Evolutionary conservation across 2,797 vertebrate genomes (phyloP).

Genomic region (Leucoraja ocellata): DNA sequence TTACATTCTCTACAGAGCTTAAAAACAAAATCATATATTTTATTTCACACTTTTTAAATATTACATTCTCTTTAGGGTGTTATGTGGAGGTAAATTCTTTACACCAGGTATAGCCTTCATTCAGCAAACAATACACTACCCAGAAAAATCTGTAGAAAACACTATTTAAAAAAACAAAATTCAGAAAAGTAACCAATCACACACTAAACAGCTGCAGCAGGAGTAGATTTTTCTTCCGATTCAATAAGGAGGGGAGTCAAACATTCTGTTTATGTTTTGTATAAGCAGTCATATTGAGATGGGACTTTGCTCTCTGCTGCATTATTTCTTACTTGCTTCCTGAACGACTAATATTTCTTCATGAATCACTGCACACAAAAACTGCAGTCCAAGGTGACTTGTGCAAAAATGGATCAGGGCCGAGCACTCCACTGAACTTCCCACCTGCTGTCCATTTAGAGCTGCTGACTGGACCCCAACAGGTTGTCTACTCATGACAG

Average conservation of each 20-base stretch:
- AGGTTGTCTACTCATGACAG: slow-evolving; percentile 72
- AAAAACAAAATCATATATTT: slow-evolving; percentile 58
- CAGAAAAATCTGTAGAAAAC: too few species aligned
- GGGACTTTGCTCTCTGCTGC: slow-evolving; percentile 66
- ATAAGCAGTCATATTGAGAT: slow-evolving; percentile 51
- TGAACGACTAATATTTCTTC: slow-evolving; percentile 65
- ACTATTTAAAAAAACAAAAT: too few species aligned
- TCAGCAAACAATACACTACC: too few species aligned
- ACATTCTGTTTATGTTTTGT: slow-evolving; percentile 65
- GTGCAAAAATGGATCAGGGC: slow-evolving; percentile 74
- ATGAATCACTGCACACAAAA: slow-evolving; percentile 59
- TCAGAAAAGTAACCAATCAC: too few species aligned
- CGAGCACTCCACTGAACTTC: slow-evolving; percentile 48
- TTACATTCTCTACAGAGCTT: slow-evolving; percentile 74
- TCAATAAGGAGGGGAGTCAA: too few species aligned
- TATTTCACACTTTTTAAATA: slow-evolving; percentile 50
- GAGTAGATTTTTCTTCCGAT: too few species aligned
- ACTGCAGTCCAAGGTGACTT: slow-evolving; percentile 82
- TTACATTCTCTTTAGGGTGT: too few species aligned
- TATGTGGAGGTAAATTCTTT: too few species aligned
- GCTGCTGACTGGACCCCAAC: slow-evolving; percentile 48
- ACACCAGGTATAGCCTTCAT: too few species aligned
- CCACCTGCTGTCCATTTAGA: slow-evolving; percentile 60
- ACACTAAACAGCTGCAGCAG: too few species aligned
- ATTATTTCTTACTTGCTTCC: slow-evolving; percentile 63